Percentiles rank a stretch among this genome's conserved stretches.
These are phyloP conservation scores for Temnothorax ravouxi DNA, from an alignment of 2,888 invertebrate species.

Conservation along the genomic window DNA sequence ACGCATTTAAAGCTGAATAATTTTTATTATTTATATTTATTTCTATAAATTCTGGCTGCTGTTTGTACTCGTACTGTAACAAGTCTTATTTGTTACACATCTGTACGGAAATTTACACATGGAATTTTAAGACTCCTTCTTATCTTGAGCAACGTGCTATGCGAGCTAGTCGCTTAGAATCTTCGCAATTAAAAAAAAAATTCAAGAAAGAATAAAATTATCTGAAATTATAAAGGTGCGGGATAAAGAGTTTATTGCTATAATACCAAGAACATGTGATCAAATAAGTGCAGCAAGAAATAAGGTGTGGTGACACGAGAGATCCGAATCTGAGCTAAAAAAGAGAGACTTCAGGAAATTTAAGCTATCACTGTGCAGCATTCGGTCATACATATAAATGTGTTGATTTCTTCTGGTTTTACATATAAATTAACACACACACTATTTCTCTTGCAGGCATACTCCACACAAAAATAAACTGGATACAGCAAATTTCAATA, in stretches of 20 bases:
- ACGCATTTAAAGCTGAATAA: constrained; percentile 12
- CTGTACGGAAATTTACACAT: neutral
- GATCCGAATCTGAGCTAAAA: neutral
- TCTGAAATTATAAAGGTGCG: constrained; percentile 24
- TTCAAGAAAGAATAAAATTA: neutral
- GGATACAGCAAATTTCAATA: neutral
- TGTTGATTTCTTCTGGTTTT: constrained; percentile 5
- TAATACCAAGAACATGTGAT: neutral
- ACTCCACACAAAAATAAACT: constrained; percentile 12
- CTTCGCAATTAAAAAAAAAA: constrained; percentile 1
- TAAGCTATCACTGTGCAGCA: constrained; percentile 44
- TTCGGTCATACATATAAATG: constrained; percentile 35
- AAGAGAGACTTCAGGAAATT: neutral
- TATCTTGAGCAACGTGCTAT: neutral
- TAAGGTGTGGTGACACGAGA: neutral
- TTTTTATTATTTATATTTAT: neutral
- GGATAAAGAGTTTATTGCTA: neutral
- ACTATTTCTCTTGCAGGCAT: constrained; percentile 37
- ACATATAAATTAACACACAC: constrained; percentile 26
- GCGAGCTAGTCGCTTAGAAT: neutral
- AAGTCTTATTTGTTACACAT: no score
- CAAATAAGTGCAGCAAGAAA: constrained; percentile 32
- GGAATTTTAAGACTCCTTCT: neutral
- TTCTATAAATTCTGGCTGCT: neutral
- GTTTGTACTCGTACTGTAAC: neutral